Conservation (phyloP, 2,888 invertebrate species). For the Salpingus planirostris region DNA sequence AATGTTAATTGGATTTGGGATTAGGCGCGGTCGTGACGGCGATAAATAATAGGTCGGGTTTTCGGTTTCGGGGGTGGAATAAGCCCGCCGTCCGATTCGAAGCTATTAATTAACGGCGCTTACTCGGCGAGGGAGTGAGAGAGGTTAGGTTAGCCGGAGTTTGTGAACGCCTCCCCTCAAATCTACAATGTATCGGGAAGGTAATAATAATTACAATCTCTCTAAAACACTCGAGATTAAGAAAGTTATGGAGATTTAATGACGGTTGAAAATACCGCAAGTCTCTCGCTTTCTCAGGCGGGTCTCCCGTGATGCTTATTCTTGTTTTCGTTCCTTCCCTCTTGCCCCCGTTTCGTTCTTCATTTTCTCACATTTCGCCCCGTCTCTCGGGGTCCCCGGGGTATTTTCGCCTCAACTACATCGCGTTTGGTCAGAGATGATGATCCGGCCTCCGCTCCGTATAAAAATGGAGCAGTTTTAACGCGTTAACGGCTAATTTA, state of each 20-base stretch:
- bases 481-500: slow-evolving; percentile 9
- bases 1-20: slow-evolving; percentile 13
- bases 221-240: slow-evolving; percentile 24
- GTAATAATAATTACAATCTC: slow-evolving; percentile 23
- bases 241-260: slow-evolving; percentile 28
- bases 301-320: no score
- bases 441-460: slow-evolving; percentile 3
- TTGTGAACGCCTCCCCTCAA: no score
- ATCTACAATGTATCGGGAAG: slow-evolving; percentile 20
- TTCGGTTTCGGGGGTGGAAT: slow-evolving; percentile 1
- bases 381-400: slow-evolving; percentile 13
- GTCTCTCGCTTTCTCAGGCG: slow-evolving; percentile 13
- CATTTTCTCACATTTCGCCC: slow-evolving; percentile 23
- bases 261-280: slow-evolving; percentile 22
- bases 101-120: slow-evolving; percentile 19
- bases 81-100: no score
- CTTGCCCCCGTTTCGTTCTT: slow-evolving; percentile 22
- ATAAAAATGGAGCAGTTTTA: slow-evolving; percentile 7
- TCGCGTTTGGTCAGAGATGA: slow-evolving; percentile 11
- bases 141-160: no score
- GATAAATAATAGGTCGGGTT: slow-evolving; percentile 2
- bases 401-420: slow-evolving; percentile 13
- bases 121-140: no score
- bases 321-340: slow-evolving; percentile 23
- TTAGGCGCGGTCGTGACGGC: no score